A percentile compares a stretch with the other conserved stretches of the same genome.
Evolutionary conservation across 2,113 vertebrate species (phyloP).

Genomic region (Xenus cinereus): DNA sequence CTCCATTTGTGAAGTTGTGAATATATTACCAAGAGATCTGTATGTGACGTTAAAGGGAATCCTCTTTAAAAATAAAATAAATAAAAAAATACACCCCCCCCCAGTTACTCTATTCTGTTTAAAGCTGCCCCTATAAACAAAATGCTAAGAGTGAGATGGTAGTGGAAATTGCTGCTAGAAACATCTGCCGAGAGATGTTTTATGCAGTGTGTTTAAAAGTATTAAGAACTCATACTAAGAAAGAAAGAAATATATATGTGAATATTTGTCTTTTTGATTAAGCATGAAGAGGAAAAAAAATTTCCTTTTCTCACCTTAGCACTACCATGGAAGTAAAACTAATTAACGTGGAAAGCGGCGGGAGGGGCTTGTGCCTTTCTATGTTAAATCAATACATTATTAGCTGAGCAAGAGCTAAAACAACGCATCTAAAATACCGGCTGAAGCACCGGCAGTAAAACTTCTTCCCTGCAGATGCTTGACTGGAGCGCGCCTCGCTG

Average conservation of each 20-base stretch:
- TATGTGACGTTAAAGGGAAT: not conserved
- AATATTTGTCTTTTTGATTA: not conserved
- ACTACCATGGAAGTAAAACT: not conserved
- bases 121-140: not conserved
- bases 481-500: not conserved
- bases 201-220: not conserved
- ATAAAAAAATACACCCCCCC: not conserved
- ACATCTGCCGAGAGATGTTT: not conserved
- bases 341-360: not conserved
- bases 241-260: not conserved
- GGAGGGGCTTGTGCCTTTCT: not conserved
- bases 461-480: not conserved
- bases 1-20: not conserved
- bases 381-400: not conserved
- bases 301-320: not conserved
- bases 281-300: not conserved
- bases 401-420: not conserved
- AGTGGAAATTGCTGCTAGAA: not conserved
- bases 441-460: not conserved
- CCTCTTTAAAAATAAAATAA: not conserved
- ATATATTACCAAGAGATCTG: not conserved
- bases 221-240: not conserved
- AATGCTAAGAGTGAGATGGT: not conserved
- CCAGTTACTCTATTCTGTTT: not conserved
- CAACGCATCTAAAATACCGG: not conserved